Percentiles rank a stretch among this genome's conserved stretches.
Conservation (phyloP, 2,888 invertebrate genomes). For the Aspidiotus destructor region DNA sequence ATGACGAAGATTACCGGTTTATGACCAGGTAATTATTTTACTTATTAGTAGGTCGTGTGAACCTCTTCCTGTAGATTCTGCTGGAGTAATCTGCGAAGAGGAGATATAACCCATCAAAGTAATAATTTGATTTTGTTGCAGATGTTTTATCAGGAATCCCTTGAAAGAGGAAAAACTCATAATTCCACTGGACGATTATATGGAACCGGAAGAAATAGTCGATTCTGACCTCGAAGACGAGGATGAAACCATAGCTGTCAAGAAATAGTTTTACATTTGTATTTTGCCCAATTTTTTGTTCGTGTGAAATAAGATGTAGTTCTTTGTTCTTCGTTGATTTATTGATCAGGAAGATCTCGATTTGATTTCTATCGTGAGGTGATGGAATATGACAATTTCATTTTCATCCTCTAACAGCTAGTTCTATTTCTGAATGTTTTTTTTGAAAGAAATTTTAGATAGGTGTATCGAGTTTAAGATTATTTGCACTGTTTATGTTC, state of each 20-base stretch:
- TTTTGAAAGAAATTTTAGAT: too few species aligned
- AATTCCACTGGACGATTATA: slow-evolving; percentile 23
- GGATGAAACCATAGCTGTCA: background rate
- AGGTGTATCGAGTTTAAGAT: too few species aligned
- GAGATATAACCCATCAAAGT: background rate
- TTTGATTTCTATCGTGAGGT: too few species aligned
- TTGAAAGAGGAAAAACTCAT: slow-evolving; percentile 12
- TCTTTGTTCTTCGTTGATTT: background rate
- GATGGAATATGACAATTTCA: too few species aligned
- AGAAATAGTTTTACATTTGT: background rate
- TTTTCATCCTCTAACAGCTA: too few species aligned
- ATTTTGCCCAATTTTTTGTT: background rate
- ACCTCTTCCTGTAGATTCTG: too few species aligned
- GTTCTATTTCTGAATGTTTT: too few species aligned
- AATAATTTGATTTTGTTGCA: slow-evolving; percentile 9
- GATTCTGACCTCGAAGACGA: slow-evolving; percentile 24
- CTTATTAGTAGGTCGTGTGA: background rate
- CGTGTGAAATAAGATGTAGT: background rate
- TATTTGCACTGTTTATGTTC: too few species aligned
- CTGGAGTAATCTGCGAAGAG: background rate
- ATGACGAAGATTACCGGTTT: slow-evolving; percentile 21
- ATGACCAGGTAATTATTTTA: slow-evolving; percentile 1
- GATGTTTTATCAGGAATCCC: slow-evolving; percentile 21
- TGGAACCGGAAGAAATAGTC: slow-evolving; percentile 11
- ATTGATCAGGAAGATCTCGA: background rate